A percentile compares a stretch with the other conserved stretches of the same genome.
Conservation (phyloP, 2,797 vertebrate genomes). For the Molossus alvarezi region DNA sequence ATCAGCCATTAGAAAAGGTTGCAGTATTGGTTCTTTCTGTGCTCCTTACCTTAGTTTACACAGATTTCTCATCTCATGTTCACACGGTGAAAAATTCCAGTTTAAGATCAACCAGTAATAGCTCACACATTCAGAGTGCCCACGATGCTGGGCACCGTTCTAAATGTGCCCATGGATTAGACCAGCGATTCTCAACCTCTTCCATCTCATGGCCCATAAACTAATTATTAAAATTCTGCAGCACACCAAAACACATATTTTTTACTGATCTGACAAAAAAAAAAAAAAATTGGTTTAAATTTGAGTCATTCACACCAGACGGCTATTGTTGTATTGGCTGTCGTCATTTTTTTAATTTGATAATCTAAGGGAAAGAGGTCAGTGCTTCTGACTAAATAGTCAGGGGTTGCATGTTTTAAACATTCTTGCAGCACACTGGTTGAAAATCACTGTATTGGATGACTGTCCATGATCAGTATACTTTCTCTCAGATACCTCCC, state of each 20-base stretch:
- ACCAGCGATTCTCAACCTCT: background rate
- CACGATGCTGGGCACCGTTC: background rate
- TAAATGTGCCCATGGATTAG: too few relatives aligned
- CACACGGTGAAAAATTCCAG: background rate
- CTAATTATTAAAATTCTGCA: background rate
- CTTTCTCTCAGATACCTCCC: background rate
- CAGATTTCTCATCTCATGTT: background rate
- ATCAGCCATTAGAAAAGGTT: background rate
- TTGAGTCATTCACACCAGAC: too few relatives aligned
- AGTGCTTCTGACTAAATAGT: too few relatives aligned
- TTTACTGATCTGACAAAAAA: too few relatives aligned
- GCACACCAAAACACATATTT: background rate
- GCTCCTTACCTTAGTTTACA: background rate
- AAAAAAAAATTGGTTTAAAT: too few relatives aligned
- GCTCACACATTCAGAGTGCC: background rate
- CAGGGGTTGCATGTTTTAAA: background rate
- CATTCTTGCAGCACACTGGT: too few relatives aligned
- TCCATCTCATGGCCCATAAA: background rate
- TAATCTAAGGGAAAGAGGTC: too few relatives aligned
- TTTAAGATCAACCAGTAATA: background rate
- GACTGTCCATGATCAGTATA: background rate
- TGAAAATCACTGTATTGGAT: too few relatives aligned
- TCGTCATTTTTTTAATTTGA: too few relatives aligned
- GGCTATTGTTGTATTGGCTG: too few relatives aligned
- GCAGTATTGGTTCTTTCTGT: background rate